These are phyloP conservation scores for Coleophora deauratella DNA, from an alignment of 2,888 invertebrate species.

Conservation along the genomic window DNA sequence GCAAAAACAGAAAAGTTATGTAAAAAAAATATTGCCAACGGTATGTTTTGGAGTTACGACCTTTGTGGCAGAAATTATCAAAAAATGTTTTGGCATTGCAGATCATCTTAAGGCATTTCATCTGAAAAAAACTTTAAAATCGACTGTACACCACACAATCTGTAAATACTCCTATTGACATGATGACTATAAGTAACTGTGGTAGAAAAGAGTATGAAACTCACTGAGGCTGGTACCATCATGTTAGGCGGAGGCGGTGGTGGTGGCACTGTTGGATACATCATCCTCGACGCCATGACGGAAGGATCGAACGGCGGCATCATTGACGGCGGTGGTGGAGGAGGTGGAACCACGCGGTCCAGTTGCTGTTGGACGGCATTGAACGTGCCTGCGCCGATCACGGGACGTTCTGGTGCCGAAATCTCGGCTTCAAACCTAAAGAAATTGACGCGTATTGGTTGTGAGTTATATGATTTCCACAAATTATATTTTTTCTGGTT, in stretches of 20 bases:
- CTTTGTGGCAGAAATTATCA: too few species aligned
- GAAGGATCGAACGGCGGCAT: slow-evolving; percentile 29
- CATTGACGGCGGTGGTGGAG: slow-evolving; percentile 50
- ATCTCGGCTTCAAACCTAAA: slow-evolving; percentile 91
- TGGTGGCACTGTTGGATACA: slow-evolving; percentile 77
- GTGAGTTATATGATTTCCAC: background rate
- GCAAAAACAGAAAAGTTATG: too few species aligned
- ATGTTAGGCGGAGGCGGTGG: slow-evolving; percentile 78
- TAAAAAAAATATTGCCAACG: too few species aligned
- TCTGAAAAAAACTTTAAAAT: too few species aligned
- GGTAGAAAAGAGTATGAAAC: slow-evolving; percentile 10
- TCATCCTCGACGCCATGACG: slow-evolving; percentile 42
- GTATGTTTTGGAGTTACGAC: too few species aligned
- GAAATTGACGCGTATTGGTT: slow-evolving; percentile 2
- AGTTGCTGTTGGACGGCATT: slow-evolving; percentile 80
- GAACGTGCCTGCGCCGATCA: slow-evolving; percentile 83
- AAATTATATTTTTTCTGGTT: background rate
- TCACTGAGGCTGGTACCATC: slow-evolving; percentile 81
- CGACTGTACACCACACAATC: too few species aligned
- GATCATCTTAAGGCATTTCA: too few species aligned
- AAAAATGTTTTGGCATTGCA: too few species aligned
- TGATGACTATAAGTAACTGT: background rate
- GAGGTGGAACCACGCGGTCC: slow-evolving; percentile 65
- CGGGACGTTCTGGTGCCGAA: slow-evolving; percentile 77
- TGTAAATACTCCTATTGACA: background rate